Evolutionary conservation across 2,797 vertebrate genomes (phyloP).

Genomic region (Helicolenus hilgendorfi): DNA sequence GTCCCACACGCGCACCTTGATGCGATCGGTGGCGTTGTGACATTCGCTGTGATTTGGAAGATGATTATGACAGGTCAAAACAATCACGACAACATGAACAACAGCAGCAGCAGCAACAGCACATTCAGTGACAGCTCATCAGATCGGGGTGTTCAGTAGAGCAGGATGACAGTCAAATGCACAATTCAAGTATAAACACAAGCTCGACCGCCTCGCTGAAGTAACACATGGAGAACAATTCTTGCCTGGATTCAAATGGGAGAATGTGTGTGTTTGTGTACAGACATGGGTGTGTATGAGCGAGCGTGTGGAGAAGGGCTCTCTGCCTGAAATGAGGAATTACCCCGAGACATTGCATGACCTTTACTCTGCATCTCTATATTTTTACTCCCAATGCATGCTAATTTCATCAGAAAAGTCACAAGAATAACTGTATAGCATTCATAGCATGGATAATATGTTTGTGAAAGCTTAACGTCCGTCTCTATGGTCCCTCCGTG

Average conservation of each 20-base stretch:
- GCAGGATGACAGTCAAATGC: conserved; percentile 32
- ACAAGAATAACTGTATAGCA: conserved; percentile 4
- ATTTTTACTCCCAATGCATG: not conserved
- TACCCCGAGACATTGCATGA: conserved; percentile 33
- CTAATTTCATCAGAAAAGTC: conserved; percentile 9
- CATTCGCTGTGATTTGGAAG: conserved; percentile 92
- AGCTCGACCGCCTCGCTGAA: not conserved
- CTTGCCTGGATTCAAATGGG: conserved; percentile 10
- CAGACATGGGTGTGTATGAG: not conserved
- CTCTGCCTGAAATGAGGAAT: conserved; percentile 24
- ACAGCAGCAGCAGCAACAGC: conserved; percentile 9
- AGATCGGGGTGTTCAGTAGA: conserved; percentile 13
- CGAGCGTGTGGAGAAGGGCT: not conserved
- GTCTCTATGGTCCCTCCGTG: not conserved
- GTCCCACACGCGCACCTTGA: conserved; percentile 99
- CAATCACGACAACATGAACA: conserved; percentile 26
- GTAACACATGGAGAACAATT: conserved; percentile 35
- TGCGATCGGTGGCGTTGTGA: conserved; percentile 98
- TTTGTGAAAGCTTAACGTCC: conserved; percentile 30
- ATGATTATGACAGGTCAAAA: conserved; percentile 47
- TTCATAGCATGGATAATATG: conserved; percentile 19
- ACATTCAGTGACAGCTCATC: conserved; percentile 49
- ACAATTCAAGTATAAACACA: conserved; percentile 39
- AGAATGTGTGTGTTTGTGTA: not conserved
- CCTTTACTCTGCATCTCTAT: conserved; percentile 53